phyloP scores from a whole-genome alignment of 2,888 invertebrate genomes.

The Cosmorhoe ocellata region DNA sequence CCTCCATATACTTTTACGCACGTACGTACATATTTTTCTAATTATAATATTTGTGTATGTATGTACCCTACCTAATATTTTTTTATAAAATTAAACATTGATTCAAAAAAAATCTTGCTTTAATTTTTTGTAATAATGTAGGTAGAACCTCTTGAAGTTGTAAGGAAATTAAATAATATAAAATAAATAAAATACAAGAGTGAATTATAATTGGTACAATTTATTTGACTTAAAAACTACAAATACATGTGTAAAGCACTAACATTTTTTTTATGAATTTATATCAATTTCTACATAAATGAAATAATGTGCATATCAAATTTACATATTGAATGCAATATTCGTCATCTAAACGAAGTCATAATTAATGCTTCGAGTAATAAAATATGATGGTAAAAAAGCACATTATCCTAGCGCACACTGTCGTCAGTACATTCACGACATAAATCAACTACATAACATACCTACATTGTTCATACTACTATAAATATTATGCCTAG shows the following conservation, averaged over 20 bases:
- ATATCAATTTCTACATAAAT: slow-evolving; percentile 26
- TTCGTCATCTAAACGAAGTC: slow-evolving; percentile 19
- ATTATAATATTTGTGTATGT: slow-evolving; percentile 23
- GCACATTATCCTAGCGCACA: slow-evolving; percentile 6
- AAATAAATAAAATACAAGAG: slow-evolving; percentile 23
- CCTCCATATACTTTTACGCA: no score
- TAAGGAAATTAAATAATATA: no score
- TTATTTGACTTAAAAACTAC: slow-evolving; percentile 72
- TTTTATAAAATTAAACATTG: slow-evolving; percentile 30
- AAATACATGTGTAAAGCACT: slow-evolving; percentile 65
- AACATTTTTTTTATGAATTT: slow-evolving; percentile 45
- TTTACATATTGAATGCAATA: slow-evolving; percentile 22
- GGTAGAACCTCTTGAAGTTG: no score
- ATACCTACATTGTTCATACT: no score
- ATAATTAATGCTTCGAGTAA: slow-evolving; percentile 16
- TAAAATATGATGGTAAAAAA: slow-evolving; percentile 1
- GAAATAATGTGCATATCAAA: slow-evolving; percentile 26
- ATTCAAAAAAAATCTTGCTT: slow-evolving; percentile 5
- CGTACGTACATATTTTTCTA: no score
- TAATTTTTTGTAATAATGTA: no score
- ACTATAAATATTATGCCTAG: no score
- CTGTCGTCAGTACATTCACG: slow-evolving; percentile 4
- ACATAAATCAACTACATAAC: background rate
- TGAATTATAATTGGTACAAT: slow-evolving; percentile 53
- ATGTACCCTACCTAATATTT: slow-evolving; percentile 21